Conservation (phyloP, 2,888 invertebrate species). For the Physocephala rufipes region DNA sequence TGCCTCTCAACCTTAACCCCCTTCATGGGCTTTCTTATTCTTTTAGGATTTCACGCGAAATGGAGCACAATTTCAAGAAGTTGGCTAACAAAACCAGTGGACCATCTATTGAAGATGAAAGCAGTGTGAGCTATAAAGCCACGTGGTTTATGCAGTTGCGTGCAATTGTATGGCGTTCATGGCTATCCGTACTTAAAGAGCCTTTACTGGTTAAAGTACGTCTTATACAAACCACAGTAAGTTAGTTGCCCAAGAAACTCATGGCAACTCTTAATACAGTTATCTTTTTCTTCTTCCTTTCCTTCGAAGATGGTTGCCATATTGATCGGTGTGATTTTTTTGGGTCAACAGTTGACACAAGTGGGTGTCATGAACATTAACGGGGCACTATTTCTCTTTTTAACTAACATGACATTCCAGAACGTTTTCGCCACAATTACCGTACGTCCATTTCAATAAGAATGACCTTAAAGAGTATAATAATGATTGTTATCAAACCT, state of each 20-base stretch:
- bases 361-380: conserved; percentile 95
- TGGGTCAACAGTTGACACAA: conserved; percentile 81
- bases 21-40: not conserved
- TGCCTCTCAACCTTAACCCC: not conserved
- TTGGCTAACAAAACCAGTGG: conserved; percentile 51
- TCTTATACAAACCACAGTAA: conserved; percentile 86
- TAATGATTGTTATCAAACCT: not conserved
- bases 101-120: conserved; percentile 70
- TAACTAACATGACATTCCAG: conserved; percentile 93
- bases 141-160: conserved; percentile 88
- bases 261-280: not conserved
- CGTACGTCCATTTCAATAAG: conserved; percentile 71
- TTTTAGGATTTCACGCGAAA: conserved; percentile 56
- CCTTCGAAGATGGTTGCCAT: conserved; percentile 82
- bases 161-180: conserved; percentile 90
- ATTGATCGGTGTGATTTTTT: conserved; percentile 89
- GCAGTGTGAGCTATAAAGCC: conserved; percentile 67
- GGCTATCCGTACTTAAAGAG: conserved; percentile 88
- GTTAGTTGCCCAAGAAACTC: conserved; percentile 55
- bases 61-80: conserved; percentile 58
- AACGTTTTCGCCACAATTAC: conserved; percentile 94
- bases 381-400: conserved; percentile 88
- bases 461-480: too few relatives aligned
- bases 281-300: not conserved
- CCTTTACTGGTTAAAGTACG: conserved; percentile 90